Conservation (phyloP, 37 sponge, comb jelly and placozoan species). For the Spongilla lacustris region DNA sequence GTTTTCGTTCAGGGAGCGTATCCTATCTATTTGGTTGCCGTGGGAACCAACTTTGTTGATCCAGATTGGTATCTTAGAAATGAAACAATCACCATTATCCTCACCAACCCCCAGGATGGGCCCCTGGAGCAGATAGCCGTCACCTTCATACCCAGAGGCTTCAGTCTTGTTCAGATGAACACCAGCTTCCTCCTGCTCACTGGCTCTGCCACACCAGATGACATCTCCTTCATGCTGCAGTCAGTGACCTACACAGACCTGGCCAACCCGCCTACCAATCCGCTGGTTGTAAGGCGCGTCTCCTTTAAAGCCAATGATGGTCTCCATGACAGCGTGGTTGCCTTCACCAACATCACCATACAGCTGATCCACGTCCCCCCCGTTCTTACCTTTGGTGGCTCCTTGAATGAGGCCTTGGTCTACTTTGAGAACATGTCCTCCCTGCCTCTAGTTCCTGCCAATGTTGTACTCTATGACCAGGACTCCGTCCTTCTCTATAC, state of each 20-base stretch:
- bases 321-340: constrained; percentile 17
- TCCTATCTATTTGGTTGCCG: constrained; percentile 35
- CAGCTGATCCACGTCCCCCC: constrained; percentile 67
- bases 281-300: constrained; percentile 21
- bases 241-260: constrained; percentile 53
- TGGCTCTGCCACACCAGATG: constrained; percentile 52
- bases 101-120: constrained; percentile 55
- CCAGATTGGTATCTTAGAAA: constrained; percentile 45
- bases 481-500: constrained; percentile 39
- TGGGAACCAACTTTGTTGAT: constrained; percentile 48
- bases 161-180: not conserved
- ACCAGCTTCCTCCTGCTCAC: not conserved
- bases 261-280: constrained; percentile 61
- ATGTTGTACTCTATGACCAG: constrained; percentile 28
- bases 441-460: constrained; percentile 10
- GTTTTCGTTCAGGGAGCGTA: constrained; percentile 51
- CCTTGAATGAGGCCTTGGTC: not conserved
- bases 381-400: constrained; percentile 28
- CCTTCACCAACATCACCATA: constrained; percentile 32
- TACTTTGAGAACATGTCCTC: constrained; percentile 48
- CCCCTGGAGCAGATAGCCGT: constrained; percentile 22
- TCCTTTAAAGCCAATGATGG: constrained; percentile 65
- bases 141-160: not conserved
- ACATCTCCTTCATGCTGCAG: constrained; percentile 43
- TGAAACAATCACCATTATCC: constrained; percentile 30